Base-by-base conservation (phyloP, 2,113 vertebrate genomes). In the Emydocephalus ijimae region DNA sequence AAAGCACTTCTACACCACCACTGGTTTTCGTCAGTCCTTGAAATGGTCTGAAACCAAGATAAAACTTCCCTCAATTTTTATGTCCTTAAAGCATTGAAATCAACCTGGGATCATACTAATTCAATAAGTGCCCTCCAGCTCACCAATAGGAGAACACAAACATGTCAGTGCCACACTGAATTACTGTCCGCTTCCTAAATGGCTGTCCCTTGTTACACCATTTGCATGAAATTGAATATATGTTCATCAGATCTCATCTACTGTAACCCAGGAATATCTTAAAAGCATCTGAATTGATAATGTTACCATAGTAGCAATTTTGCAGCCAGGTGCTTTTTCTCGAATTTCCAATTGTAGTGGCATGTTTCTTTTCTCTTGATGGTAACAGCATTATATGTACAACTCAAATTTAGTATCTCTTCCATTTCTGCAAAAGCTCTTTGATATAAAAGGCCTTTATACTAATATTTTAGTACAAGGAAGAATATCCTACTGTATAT, bases 401-500 rank as follows among this genome's bases (percentile, higher is more conserved):
- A 54, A 50, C 21, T 50, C 21, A 61, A 50, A 64, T 24, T 5
- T 34, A 21, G 11, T 21, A 64, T 91, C 3, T 87, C 56, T 61
- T 87, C 26, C n/a, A 87, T 43, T 54, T 88, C 12, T 64, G 85
- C 29, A 64, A 92, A 54, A 50, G 11, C 48, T 64, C n/a, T 87
- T 92, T 48, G 39, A 11, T 64, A 23, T 88, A 61, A 52, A 10
- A 74, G 69, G n/a, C 2, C n/a, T 74, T 74, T 74, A 74, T 74
- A 74, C 5, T 34, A 74, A 74, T 74, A 74, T 74, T 74, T 34
- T 74, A 74, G 15, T 20, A 39, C 85, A 91, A 0, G 96, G 96
- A 94, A 95, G 96, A 94, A 97, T 96, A 95, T 95, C 97, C 12
- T 50, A 52, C 96, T 95, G 96, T 97, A 95, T 97, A 94, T 96